A percentile compares a stretch with the other conserved stretches of the same genome.
Conservation (phyloP, 2,797 vertebrate species). For the Lophius americanus region DNA sequence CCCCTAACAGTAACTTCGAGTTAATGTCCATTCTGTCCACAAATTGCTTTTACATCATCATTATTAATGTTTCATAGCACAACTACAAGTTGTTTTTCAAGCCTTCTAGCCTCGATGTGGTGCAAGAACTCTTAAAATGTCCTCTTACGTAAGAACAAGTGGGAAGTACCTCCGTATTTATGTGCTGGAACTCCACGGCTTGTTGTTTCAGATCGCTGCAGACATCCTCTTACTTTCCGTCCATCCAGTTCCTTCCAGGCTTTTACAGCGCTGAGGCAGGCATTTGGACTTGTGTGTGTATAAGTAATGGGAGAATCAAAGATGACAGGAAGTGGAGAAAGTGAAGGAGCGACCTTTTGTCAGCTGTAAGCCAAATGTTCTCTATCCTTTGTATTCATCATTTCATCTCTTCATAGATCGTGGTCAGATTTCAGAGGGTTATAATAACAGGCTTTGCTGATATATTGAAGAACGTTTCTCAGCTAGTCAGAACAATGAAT, state of each 20-base stretch:
- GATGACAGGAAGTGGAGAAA: slow-evolving; percentile 23
- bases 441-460: slow-evolving; percentile 56
- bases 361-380: slow-evolving; percentile 37
- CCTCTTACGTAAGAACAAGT: too few relatives aligned
- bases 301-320: slow-evolving; percentile 25
- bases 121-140: too few relatives aligned
- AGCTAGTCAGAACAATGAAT: slow-evolving; percentile 45
- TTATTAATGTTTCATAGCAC: too few relatives aligned
- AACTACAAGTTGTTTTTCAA: too few relatives aligned
- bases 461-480: slow-evolving; percentile 45
- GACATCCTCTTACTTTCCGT: slow-evolving; percentile 35
- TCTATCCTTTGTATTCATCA: slow-evolving; percentile 28
- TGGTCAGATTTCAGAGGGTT: slow-evolving; percentile 37
- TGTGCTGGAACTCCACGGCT: slow-evolving; percentile 17
- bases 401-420: slow-evolving; percentile 53
- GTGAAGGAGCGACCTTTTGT: slow-evolving; percentile 21
- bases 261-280: slow-evolving; percentile 36
- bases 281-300: slow-evolving; percentile 34
- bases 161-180: too few relatives aligned
- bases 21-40: too few relatives aligned
- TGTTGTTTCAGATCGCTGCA: slow-evolving; percentile 36
- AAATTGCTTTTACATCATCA: too few relatives aligned
- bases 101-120: too few relatives aligned
- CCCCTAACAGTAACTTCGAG: too few relatives aligned
- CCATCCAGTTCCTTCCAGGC: slow-evolving; percentile 38